Percentiles rank a stretch among this genome's conserved stretches.
Conservation (phyloP, 2,797 vertebrate genomes). For the Sylvia borin region DNA sequence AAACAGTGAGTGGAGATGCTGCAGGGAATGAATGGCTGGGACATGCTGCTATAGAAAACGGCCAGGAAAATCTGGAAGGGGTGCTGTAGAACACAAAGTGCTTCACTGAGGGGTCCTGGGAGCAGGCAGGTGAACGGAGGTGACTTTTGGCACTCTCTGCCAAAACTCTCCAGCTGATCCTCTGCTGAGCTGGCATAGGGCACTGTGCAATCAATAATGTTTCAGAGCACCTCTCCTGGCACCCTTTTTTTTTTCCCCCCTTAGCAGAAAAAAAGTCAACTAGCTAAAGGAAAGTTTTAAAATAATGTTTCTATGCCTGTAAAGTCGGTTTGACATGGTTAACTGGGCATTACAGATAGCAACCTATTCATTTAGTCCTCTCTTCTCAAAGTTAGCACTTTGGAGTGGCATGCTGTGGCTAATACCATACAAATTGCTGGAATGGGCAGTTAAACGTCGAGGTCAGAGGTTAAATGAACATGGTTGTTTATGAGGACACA, state of each 20-base stretch:
- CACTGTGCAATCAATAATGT: rapidly evolving
- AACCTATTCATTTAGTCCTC: slow-evolving; percentile 80
- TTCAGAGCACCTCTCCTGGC: not conserved
- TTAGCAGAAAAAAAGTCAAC: not conserved
- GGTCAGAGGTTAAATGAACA: slow-evolving; percentile 99
- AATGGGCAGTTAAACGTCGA: slow-evolving; percentile 97
- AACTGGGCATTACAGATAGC: slow-evolving; percentile 85
- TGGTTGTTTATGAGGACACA: slow-evolving; percentile 99
- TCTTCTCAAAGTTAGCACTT: slow-evolving; percentile 68
- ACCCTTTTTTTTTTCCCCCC: not conserved
- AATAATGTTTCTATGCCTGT: slow-evolving; percentile 75
- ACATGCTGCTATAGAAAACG: not conserved
- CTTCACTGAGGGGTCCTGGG: not conserved
- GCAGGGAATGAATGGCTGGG: not conserved
- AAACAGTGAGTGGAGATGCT: not conserved
- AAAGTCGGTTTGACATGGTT: slow-evolving; percentile 84
- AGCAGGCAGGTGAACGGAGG: not conserved
- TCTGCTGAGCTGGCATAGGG: not conserved
- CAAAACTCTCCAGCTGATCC: not conserved
- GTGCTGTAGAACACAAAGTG: rapidly evolving
- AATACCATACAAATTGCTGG: slow-evolving; percentile 94
- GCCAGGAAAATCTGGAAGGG: not conserved
- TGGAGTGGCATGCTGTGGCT: slow-evolving; percentile 71
- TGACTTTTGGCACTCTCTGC: not conserved
- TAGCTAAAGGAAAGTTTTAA: slow-evolving; percentile 61